Conservation (phyloP, 1,140 invertebrate species). For the Odontomachus brunneus region DNA sequence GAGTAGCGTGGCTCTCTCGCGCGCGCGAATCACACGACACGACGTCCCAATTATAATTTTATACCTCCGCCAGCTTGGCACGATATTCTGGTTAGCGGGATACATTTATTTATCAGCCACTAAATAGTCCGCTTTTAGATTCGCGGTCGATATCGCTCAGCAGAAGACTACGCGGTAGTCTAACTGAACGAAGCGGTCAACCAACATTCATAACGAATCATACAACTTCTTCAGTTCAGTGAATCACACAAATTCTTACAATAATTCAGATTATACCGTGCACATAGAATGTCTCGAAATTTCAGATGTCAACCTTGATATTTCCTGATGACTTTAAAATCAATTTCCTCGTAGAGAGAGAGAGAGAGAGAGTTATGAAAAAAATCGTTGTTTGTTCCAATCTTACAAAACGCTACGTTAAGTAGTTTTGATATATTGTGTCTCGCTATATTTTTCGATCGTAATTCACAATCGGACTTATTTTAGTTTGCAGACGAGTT, state of each 20-base stretch:
- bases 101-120: slow-evolving; percentile 60
- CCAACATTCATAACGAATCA: slow-evolving; percentile 22
- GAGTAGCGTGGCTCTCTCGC: slow-evolving; percentile 19
- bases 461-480: neutral
- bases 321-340: neutral
- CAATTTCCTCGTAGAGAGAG: too few species aligned
- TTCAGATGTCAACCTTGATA: neutral
- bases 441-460: neutral
- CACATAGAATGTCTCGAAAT: neutral
- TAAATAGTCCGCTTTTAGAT: slow-evolving; percentile 58
- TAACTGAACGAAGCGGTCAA: neutral
- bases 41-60: slow-evolving; percentile 59
- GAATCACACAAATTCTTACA: too few species aligned
- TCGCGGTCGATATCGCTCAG: slow-evolving; percentile 46
- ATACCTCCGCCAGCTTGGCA: slow-evolving; percentile 46
- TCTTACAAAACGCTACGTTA: neutral
- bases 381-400: neutral
- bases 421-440: neutral
- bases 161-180: neutral
- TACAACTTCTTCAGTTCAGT: too few species aligned
- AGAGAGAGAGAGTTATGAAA: neutral
- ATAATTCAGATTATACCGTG: neutral
- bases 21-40: slow-evolving; percentile 39
- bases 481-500: too few species aligned
- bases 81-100: slow-evolving; percentile 41